phyloP scores from a whole-genome alignment of 2,888 invertebrate genomes.

The Petrolisthes manimaculis region DNA sequence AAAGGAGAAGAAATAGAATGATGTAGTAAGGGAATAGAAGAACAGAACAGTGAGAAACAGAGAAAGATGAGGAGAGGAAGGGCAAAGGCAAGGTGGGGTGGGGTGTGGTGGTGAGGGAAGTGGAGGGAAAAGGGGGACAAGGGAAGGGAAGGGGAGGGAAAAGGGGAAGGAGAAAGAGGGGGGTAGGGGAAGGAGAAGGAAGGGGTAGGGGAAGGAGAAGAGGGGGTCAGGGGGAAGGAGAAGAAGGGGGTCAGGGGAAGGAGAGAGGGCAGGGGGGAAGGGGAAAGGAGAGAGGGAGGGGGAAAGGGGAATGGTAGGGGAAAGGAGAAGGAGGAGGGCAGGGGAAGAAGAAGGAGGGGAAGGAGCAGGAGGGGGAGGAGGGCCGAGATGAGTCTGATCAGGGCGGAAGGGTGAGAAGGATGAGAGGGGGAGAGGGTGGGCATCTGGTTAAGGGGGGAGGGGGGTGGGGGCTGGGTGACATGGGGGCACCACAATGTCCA shows the following conservation, averaged over 20 bases:
- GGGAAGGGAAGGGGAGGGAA: background rate
- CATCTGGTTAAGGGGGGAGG: background rate
- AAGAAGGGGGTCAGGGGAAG: background rate
- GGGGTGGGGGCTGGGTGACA: background rate
- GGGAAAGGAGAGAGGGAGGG: background rate
- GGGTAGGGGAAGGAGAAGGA: background rate
- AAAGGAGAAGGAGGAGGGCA: background rate
- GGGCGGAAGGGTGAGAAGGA: background rate
- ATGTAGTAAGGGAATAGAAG: no score
- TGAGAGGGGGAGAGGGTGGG: background rate
- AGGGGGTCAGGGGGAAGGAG: background rate
- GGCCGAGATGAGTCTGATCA: no score
- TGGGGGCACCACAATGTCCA: background rate
- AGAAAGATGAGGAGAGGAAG: no score
- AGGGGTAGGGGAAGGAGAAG: background rate
- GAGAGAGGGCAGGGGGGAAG: background rate
- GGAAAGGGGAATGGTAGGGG: background rate
- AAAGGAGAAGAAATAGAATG: no score
- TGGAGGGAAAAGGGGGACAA: background rate
- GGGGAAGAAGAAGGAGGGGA: background rate
- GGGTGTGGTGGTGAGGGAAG: conserved; percentile 4
- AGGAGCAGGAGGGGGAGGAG: background rate
- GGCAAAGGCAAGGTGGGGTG: background rate
- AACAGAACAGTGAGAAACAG: no score
- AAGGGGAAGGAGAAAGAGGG: background rate